These are phyloP conservation scores for Cephalophus harveyi DNA, from an alignment of 2,113 vertebrate species.

Conservation along the genomic window DNA sequence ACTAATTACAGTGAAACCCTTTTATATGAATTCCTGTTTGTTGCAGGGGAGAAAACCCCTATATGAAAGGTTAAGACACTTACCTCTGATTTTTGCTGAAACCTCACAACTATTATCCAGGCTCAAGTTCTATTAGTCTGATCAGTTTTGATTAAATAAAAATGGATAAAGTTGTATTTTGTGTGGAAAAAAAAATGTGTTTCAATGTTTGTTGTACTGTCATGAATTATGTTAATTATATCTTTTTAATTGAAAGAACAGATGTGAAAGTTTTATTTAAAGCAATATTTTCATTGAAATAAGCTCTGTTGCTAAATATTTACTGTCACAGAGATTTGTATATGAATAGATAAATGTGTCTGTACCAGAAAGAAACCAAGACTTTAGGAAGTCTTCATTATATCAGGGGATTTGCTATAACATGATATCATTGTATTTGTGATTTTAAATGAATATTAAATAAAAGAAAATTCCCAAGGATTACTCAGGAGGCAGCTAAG, in stretches of 20 bases:
- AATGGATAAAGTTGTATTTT: constrained; percentile 41
- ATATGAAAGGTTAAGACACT: constrained; percentile 65
- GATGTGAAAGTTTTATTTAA: constrained; percentile 80
- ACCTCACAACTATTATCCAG: constrained; percentile 26
- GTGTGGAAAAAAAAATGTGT: constrained; percentile 74
- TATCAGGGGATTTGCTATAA: constrained; percentile 81
- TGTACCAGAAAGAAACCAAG: constrained; percentile 77
- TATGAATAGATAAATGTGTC: constrained; percentile 68
- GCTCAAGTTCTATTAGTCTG: neutral
- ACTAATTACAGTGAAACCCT: constrained; percentile 84
- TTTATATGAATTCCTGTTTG: constrained; percentile 77
- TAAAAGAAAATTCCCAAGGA: constrained; percentile 92
- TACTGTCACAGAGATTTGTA: constrained; percentile 67
- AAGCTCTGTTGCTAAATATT: constrained; percentile 77
- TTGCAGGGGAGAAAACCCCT: constrained; percentile 59
- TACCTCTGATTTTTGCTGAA: constrained; percentile 75
- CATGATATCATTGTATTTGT: constrained; percentile 88
- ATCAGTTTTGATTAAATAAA: neutral
- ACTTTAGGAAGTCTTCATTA: constrained; percentile 76
- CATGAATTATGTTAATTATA: constrained; percentile 77
- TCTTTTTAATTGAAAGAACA: constrained; percentile 82
- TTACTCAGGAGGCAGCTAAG: constrained; percentile 89
- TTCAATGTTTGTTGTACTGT: constrained; percentile 77
- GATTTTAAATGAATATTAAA: constrained; percentile 95
- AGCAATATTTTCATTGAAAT: constrained; percentile 79